phyloP scores from a whole-genome alignment of 2,888 invertebrate species.

The Meiosimyza platycephala region DNA sequence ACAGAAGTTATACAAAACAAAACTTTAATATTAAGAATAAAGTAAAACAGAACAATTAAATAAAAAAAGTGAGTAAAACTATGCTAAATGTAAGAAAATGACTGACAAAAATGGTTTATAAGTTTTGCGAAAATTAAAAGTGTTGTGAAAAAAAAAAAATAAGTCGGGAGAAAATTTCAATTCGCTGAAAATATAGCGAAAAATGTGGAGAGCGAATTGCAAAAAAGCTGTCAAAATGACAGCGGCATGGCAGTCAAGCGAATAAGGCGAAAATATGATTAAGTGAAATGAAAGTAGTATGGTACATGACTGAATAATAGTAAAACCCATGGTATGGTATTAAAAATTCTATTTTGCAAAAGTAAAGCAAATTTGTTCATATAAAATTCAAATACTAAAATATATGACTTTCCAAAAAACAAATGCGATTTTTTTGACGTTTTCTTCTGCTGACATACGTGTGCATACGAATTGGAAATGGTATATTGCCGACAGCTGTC shows the following conservation, averaged over 20 bases:
- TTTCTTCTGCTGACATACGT: neutral
- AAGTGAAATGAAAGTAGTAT: neutral
- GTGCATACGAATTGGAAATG: neutral
- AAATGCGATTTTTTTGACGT: neutral
- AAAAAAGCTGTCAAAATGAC: constrained; percentile 17
- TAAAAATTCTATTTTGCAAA: neutral
- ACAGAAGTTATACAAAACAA: neutral
- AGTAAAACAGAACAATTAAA: constrained; percentile 9
- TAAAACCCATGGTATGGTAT: neutral
- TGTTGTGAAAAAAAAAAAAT: constrained; percentile 36
- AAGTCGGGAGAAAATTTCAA: constrained; percentile 35
- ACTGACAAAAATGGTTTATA: constrained; percentile 2
- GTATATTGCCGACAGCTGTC: neutral
- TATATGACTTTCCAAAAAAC: neutral
- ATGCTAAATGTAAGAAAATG: neutral
- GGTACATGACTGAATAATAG: neutral
- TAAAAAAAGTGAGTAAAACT: constrained; percentile 5
- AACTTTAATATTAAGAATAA: neutral
- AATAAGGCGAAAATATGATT: neutral
- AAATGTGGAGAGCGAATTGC: constrained; percentile 23
- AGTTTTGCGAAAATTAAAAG: constrained; percentile 29
- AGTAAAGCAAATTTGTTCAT: neutral
- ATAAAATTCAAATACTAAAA: neutral
- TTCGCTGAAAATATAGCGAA: constrained; percentile 33
- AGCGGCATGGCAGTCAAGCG: neutral